These are phyloP conservation scores for Pachymerium ferrugineum DNA, from an alignment of 2,888 invertebrate species.

Conservation along the genomic window DNA sequence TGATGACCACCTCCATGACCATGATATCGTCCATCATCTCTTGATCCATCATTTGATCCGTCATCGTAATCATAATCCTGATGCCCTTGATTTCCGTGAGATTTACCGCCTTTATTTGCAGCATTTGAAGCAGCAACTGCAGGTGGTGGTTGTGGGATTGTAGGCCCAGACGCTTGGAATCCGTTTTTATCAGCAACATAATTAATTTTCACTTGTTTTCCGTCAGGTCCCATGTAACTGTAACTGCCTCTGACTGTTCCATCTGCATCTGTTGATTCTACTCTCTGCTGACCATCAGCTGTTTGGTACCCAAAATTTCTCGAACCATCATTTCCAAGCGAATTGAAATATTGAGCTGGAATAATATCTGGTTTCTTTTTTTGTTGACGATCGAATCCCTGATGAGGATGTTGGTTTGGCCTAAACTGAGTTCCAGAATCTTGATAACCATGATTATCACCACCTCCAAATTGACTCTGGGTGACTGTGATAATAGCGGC, in stretches of 20 bases:
- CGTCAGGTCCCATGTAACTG: constrained; percentile 77
- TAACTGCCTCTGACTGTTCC: constrained; percentile 77
- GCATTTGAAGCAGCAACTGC: constrained; percentile 43
- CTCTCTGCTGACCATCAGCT: constrained; percentile 20
- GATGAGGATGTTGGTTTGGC: neutral
- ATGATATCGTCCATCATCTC: neutral
- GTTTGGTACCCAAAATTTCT: constrained; percentile 28
- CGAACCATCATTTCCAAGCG: constrained; percentile 2
- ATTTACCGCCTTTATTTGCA: neutral
- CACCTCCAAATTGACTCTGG: neutral
- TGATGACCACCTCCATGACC: neutral
- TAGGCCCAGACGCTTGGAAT: constrained; percentile 64
- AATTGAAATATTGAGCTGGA: constrained; percentile 14
- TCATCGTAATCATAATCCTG: neutral
- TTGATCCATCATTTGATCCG: neutral
- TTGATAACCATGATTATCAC: neutral
- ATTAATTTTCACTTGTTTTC: constrained; percentile 70
- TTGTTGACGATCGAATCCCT: constrained; percentile 11
- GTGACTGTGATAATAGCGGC: no score
- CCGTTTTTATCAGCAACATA: constrained; percentile 74
- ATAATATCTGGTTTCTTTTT: neutral
- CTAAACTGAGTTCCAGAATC: neutral
- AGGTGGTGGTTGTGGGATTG: constrained; percentile 47
- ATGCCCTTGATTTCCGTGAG: neutral
- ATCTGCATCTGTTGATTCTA: constrained; percentile 52